phyloP scores from a whole-genome alignment of 1,140 invertebrate genomes.

The Lordiphosa stackelbergi region DNA sequence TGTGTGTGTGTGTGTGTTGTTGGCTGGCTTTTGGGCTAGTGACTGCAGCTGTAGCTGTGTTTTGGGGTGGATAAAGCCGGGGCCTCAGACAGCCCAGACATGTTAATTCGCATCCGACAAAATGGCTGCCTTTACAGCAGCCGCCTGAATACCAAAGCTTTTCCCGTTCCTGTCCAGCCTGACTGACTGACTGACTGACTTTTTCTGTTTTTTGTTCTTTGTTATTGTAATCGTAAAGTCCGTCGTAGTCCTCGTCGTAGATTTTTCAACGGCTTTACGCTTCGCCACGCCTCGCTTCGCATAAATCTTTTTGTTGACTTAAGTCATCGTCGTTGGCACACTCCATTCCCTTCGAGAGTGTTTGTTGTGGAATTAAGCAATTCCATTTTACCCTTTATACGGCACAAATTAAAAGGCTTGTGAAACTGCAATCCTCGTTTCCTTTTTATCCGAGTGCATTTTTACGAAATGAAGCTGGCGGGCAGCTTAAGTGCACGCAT shows the following conservation, averaged over 20 bases:
- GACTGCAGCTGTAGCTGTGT: conserved; percentile 5
- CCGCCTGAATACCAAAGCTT: conserved; percentile 31
- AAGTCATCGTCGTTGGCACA: conserved; percentile 45
- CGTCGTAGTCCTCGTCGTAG: conserved; percentile 28
- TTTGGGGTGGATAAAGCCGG: conserved; percentile 32
- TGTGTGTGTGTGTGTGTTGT: conserved; percentile 8
- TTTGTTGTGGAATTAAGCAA: conserved; percentile 69
- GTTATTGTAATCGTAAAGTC: conserved; percentile 55
- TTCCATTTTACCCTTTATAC: conserved; percentile 57
- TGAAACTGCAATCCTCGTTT: background rate
- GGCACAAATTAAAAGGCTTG: conserved; percentile 64
- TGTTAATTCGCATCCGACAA: conserved; percentile 67
- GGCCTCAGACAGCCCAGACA: conserved; percentile 49
- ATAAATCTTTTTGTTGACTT: conserved; percentile 72
- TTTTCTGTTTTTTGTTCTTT: conserved; percentile 14
- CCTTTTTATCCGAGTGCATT: conserved; percentile 1
- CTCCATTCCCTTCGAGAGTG: conserved; percentile 14
- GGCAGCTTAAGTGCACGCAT: no score
- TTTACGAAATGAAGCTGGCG: background rate
- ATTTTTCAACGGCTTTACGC: conserved; percentile 22
- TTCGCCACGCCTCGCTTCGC: conserved; percentile 18
- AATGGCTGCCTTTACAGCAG: conserved; percentile 36
- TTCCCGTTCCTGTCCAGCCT: background rate
- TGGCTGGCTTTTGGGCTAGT: conserved; percentile 10
- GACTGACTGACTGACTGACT: conserved; percentile 45